These are phyloP conservation scores for Rhagoletis pomonella DNA, from an alignment of 1,140 invertebrate genomes.

Conservation along the genomic window DNA sequence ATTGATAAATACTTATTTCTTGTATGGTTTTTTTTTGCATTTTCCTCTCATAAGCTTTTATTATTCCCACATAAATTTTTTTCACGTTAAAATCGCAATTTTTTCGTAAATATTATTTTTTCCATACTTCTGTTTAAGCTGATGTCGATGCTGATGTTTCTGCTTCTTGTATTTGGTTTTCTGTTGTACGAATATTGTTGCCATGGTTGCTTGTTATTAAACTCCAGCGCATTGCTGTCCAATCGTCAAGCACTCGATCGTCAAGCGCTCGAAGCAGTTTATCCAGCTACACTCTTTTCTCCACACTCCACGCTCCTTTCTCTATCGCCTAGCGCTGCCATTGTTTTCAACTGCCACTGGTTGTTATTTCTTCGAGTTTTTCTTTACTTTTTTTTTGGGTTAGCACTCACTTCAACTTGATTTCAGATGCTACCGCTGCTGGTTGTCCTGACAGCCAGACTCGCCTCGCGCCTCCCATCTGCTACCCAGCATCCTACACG, in stretches of 20 bases:
- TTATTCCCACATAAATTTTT: no score
- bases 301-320: not conserved
- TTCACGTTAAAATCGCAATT: conserved; percentile 12
- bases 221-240: conserved; percentile 4
- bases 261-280: not conserved
- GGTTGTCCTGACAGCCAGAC: not conserved
- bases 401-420: not conserved
- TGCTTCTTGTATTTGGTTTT: not conserved
- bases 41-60: no score
- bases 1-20: conserved; percentile 44
- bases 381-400: not conserved
- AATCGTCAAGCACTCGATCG: not conserved
- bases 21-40: not conserved
- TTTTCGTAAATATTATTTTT: conserved; percentile 23
- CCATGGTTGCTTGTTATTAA: conserved; percentile 36
- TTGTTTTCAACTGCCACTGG: conserved; percentile 6
- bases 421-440: not conserved
- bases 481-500: no score
- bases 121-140: not conserved
- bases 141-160: not conserved
- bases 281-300: no score
- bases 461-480: not conserved
- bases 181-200: not conserved
- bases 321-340: not conserved
- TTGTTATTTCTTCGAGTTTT: no score